Conservation (phyloP, 2,797 vertebrate species). For the Acridotheres tristis region DNA sequence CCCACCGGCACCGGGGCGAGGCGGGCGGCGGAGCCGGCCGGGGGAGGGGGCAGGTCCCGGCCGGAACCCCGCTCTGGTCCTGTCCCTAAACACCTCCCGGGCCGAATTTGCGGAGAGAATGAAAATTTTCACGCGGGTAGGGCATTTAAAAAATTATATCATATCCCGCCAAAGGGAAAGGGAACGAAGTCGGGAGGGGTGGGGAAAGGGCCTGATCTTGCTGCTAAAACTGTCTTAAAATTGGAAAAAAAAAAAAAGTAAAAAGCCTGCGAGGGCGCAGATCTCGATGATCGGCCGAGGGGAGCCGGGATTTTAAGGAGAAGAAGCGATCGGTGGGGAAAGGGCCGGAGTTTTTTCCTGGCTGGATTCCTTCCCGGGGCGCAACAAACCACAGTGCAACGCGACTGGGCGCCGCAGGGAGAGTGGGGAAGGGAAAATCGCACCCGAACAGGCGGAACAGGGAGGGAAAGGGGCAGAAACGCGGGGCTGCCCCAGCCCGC, state of each 20-base stretch:
- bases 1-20: neutral
- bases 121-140: neutral
- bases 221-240: neutral
- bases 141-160: neutral
- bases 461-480: neutral
- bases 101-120: neutral
- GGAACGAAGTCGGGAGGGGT: neutral
- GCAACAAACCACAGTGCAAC: neutral
- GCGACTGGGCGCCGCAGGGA: neutral
- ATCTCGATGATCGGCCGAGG: neutral
- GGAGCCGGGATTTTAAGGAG: neutral
- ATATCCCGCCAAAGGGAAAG: neutral
- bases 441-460: neutral
- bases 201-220: neutral
- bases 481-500: neutral
- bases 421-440: neutral
- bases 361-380: neutral
- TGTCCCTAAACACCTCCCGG: neutral
- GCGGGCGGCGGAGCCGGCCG: neutral
- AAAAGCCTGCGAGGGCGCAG: neutral
- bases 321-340: neutral
- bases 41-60: neutral
- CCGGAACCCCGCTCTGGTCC: neutral
- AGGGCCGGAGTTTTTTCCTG: neutral
- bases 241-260: neutral